A percentile compares a stretch with the other conserved stretches of the same genome.
Conservation (phyloP, 2,797 vertebrate genomes). For the Nannoperca australis region DNA sequence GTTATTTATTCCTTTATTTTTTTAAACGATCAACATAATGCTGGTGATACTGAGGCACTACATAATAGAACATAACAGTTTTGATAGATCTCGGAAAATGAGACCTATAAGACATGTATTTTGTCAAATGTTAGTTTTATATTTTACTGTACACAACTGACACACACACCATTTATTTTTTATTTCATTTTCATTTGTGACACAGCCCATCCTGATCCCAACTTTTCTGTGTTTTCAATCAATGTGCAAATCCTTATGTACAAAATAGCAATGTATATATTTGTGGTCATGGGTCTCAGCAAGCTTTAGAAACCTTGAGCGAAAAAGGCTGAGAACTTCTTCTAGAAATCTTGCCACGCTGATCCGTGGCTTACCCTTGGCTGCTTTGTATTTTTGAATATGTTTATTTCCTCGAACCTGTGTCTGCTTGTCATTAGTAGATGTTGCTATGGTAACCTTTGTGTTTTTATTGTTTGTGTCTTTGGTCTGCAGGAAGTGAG, state of each 20-base stretch:
- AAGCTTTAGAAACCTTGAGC: neutral
- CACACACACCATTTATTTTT: neutral
- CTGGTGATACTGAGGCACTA: neutral
- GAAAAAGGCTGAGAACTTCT: neutral
- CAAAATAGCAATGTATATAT: neutral
- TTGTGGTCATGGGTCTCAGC: neutral
- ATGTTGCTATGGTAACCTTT: slow-evolving; percentile 69
- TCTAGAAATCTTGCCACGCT: slow-evolving; percentile 4
- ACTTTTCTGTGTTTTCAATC: neutral
- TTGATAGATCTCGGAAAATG: neutral
- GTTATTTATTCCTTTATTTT: neutral
- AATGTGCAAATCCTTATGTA: neutral
- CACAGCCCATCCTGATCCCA: neutral
- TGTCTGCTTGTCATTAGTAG: slow-evolving; percentile 47
- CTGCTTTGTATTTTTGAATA: slow-evolving; percentile 13
- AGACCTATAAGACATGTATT: neutral
- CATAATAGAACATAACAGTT: neutral
- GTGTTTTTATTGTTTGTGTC: slow-evolving; percentile 66
- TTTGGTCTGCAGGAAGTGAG: slow-evolving; percentile 63
- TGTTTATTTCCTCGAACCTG: slow-evolving; percentile 9
- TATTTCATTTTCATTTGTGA: neutral
- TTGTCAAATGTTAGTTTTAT: neutral
- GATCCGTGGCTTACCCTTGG: neutral
- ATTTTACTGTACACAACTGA: neutral
- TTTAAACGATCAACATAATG: neutral